Evolutionary conservation across 2,888 invertebrate genomes (phyloP).

Genomic region (Lepas anatifera): DNA sequence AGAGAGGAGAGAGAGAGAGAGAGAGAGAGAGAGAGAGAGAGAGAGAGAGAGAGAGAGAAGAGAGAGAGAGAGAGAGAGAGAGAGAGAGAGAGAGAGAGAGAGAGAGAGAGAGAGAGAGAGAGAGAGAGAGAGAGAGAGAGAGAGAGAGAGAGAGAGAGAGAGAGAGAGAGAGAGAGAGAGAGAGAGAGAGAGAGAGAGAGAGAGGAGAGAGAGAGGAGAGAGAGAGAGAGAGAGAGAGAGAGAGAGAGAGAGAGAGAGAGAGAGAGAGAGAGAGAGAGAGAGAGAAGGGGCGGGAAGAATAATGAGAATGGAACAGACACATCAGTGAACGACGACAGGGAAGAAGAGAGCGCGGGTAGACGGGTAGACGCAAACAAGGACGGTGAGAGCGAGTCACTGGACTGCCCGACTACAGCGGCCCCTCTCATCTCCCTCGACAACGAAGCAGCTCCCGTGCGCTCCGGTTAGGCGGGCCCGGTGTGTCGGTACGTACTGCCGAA

Average conservation of each 20-base stretch:
- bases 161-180: neutral
- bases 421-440: too few relatives aligned
- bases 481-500: constrained; percentile 58
- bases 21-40: neutral
- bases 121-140: neutral
- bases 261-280: too few relatives aligned
- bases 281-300: too few relatives aligned
- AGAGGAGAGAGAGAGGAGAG: neutral
- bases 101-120: neutral
- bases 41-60: neutral
- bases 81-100: neutral
- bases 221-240: neutral
- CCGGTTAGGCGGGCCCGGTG: neutral
- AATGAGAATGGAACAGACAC: too few relatives aligned
- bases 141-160: neutral
- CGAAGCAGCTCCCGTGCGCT: neutral
- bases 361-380: too few relatives aligned
- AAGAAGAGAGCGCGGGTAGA: too few relatives aligned
- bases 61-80: neutral
- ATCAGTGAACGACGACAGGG: too few relatives aligned
- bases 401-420: too few relatives aligned
- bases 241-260: neutral
- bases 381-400: too few relatives aligned
- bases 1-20: neutral
- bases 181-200: neutral